A percentile compares a stretch with the other conserved stretches of the same genome.
Conservation (phyloP, 2,888 invertebrate species). For the Candidula unifasciata region DNA sequence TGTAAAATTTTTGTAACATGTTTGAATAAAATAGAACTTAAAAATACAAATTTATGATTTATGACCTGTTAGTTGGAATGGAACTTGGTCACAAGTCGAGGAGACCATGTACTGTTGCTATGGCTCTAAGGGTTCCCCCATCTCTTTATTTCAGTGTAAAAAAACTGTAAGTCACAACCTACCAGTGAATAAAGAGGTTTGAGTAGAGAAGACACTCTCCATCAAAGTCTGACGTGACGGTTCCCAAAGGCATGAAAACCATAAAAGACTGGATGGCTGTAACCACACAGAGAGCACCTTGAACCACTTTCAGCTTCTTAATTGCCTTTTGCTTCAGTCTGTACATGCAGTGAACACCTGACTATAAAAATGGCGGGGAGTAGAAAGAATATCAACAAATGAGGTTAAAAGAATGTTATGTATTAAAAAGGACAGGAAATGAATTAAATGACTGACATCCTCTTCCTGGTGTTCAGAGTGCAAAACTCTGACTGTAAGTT, state of each 20-base stretch:
- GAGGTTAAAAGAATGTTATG: not conserved
- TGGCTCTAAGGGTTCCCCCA: too few species aligned
- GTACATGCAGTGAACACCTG: constrained; percentile 39
- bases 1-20: too few species aligned
- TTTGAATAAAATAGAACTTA: too few species aligned
- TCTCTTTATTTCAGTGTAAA: too few species aligned
- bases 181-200: constrained; percentile 18
- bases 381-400: not conserved
- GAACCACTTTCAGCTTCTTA: constrained; percentile 23
- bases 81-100: too few species aligned
- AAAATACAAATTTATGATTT: too few species aligned
- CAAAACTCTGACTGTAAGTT: too few species aligned
- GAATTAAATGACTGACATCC: not conserved
- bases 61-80: too few species aligned
- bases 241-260: constrained; percentile 39
- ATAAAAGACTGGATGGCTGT: constrained; percentile 33
- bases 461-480: too few species aligned
- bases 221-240: constrained; percentile 27
- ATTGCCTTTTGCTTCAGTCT: constrained; percentile 21
- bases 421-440: not conserved
- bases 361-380: not conserved
- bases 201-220: constrained; percentile 43
- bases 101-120: too few species aligned
- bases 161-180: not conserved
- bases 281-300: constrained; percentile 26